These are phyloP conservation scores for Poecile montanus DNA, from an alignment of 2,797 vertebrate species.

Conservation along the genomic window DNA sequence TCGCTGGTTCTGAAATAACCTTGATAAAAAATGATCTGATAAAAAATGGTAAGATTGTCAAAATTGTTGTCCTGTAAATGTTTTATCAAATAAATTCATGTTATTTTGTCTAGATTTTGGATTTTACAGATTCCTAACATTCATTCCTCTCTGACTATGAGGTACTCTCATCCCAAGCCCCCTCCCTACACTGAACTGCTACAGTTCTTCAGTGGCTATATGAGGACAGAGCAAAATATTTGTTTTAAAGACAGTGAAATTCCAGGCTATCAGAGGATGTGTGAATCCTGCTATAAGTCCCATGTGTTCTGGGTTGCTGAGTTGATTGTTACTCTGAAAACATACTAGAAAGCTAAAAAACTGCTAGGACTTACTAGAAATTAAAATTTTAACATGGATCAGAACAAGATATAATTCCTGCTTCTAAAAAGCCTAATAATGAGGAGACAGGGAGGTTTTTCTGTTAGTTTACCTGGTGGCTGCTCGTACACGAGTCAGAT, in stretches of 20 bases:
- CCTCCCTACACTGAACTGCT: neutral
- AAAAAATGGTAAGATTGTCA: neutral
- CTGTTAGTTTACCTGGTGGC: neutral
- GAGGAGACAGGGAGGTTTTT: neutral
- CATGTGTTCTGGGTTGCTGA: neutral
- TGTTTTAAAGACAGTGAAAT: neutral
- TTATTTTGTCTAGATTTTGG: neutral
- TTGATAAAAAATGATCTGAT: neutral
- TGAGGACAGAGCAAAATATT: neutral
- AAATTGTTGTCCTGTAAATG: neutral
- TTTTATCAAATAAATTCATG: neutral
- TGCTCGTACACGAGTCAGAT: neutral
- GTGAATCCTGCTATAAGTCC: neutral
- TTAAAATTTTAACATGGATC: neutral
- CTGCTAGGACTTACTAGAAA: neutral
- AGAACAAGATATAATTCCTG: neutral
- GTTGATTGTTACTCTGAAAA: neutral
- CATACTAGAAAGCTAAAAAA: neutral
- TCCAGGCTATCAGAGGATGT: neutral
- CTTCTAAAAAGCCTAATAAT: neutral
- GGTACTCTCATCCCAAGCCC: neutral
- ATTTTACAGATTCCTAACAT: neutral
- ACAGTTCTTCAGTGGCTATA: neutral
- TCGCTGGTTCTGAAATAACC: neutral
- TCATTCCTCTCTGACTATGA: neutral